Percentiles rank a stretch among this genome's conserved stretches.
Conservation (phyloP, 2,113 vertebrate species). For the Lagopus leucura region DNA sequence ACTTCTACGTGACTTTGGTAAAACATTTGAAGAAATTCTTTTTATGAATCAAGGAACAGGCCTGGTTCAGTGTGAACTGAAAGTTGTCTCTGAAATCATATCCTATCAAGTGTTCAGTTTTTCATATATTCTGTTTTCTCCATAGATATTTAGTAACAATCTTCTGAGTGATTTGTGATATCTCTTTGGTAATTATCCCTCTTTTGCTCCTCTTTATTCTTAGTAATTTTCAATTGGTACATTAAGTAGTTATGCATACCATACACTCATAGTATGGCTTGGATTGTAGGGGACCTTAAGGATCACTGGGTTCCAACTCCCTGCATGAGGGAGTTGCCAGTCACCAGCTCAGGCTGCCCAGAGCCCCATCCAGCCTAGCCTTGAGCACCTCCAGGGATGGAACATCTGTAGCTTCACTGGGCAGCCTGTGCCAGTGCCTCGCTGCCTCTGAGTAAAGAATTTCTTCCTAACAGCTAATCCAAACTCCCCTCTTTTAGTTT, state of each 20-base stretch:
- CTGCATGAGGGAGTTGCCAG: too few relatives aligned
- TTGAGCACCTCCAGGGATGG: too few relatives aligned
- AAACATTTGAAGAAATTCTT: neutral
- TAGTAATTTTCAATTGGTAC: neutral
- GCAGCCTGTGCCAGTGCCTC: too few relatives aligned
- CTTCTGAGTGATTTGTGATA: neutral
- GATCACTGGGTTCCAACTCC: too few relatives aligned
- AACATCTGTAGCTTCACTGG: too few relatives aligned
- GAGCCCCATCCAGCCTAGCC: too few relatives aligned
- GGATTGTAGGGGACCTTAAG: too few relatives aligned
- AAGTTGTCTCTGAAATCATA: neutral
- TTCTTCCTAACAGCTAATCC: too few relatives aligned
- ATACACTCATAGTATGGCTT: too few relatives aligned
- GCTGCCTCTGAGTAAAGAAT: too few relatives aligned
- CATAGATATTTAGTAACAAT: neutral
- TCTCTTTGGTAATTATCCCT: neutral
- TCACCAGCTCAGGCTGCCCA: too few relatives aligned
- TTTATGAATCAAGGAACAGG: neutral
- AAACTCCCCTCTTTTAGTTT: too few relatives aligned
- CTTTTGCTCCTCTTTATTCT: neutral
- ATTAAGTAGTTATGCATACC: neutral
- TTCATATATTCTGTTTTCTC: neutral
- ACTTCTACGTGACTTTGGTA: neutral
- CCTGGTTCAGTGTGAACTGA: neutral
- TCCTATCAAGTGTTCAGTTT: neutral